These are phyloP conservation scores for Antechinus stuartii DNA, from an alignment of 2,113 vertebrate genomes.

Conservation along the genomic window DNA sequence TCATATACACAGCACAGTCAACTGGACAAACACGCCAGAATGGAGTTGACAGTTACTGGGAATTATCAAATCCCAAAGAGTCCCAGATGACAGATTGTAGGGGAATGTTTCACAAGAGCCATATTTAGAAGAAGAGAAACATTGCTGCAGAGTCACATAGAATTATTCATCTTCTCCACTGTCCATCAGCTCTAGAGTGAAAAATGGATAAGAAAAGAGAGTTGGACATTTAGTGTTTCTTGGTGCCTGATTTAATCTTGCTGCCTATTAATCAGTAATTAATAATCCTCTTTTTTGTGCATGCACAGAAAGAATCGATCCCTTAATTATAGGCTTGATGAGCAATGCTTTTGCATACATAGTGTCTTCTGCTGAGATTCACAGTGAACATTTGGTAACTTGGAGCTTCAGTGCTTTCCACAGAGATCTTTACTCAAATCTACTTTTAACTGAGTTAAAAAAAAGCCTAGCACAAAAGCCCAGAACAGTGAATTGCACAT, in stretches of 20 bases:
- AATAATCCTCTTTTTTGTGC: conserved; percentile 1
- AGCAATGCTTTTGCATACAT: not conserved
- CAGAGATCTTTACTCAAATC: not conserved
- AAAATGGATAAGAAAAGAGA: conserved; percentile 24
- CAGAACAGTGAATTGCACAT: not conserved
- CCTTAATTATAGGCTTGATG: conserved; percentile 33
- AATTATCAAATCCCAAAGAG: not conserved
- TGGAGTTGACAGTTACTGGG: not conserved
- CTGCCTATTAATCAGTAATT: conserved; percentile 44
- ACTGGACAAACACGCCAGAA: not conserved
- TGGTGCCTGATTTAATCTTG: conserved; percentile 23
- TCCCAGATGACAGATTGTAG: not conserved
- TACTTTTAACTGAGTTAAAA: not conserved
- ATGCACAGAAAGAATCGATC: conserved; percentile 34
- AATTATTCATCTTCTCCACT: conserved; percentile 12
- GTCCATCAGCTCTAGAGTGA: conserved; percentile 15
- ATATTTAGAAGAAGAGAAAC: not conserved
- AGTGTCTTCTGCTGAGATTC: not conserved
- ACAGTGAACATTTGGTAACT: not conserved
- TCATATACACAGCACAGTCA: not conserved
- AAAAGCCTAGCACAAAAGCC: not conserved
- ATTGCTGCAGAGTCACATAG: not conserved
- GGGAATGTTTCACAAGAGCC: not conserved
- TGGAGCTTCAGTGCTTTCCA: not conserved
- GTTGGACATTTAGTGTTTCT: conserved; percentile 10